A percentile compares a stretch with the other conserved stretches of the same genome.
Evolutionary conservation across 2,888 invertebrate genomes (phyloP).

Genomic region (Abscondita cerata): DNA sequence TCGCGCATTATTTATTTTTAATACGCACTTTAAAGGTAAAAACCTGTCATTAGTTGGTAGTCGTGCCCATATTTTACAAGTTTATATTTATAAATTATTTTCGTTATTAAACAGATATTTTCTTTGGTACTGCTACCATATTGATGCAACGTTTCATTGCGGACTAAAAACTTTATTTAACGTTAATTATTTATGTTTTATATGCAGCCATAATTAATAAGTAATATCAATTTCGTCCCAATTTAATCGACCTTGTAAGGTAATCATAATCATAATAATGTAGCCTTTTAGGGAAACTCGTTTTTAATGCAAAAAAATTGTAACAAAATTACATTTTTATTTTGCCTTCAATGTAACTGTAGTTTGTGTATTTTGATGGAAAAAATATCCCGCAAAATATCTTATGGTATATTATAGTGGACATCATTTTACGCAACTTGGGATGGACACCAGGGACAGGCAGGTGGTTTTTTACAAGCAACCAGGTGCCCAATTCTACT

Average conservation of each 20-base stretch:
- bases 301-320: not conserved
- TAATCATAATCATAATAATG: not conserved
- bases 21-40: not conserved
- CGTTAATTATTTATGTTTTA: no score
- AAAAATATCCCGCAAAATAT: conserved; percentile 9
- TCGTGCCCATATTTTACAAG: not conserved
- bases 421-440: conserved; percentile 15
- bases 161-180: no score
- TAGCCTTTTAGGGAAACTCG: not conserved
- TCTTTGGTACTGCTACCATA: no score
- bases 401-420: conserved; percentile 7
- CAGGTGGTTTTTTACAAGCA: conserved; percentile 16
- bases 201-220: no score
- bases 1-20: conserved; percentile 1
- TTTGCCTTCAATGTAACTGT: not conserved
- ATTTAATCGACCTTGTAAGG: conserved; percentile 10
- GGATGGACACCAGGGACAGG: conserved; percentile 16
- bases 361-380: conserved; percentile 7
- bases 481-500: conserved; percentile 22
- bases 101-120: not conserved
- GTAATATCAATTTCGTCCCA: not conserved
- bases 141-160: no score
- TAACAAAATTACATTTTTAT: not conserved
- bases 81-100: not conserved
- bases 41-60: conserved; percentile 2